Evolutionary conservation across 2,888 invertebrate genomes (phyloP), one percentile per base, ranked within the genome.

Genomic region (Apamea crenata): DNA sequence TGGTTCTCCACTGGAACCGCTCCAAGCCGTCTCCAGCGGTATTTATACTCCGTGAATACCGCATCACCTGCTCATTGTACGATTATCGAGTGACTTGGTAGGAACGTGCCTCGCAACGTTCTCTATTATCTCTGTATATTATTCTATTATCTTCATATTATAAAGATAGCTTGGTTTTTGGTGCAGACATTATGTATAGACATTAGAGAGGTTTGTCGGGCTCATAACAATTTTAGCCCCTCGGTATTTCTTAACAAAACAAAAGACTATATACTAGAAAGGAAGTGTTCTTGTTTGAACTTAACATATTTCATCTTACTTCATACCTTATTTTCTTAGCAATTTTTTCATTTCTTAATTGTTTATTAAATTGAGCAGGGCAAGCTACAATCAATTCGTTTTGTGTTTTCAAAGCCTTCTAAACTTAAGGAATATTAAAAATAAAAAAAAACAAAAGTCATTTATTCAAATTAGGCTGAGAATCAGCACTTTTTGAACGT

Each of bases 21-120:
- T 88, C 89, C 89, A 89, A 88, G 66, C 67, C 61, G 29, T 69
- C 36, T 87, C 88, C 89, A 87, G 82, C 53, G 68, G 69, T 87
- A 81, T 85, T 83, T 82, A 85, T 90, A 85, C 66, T 44, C 53
- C 50, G 63, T 36, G 67, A 68, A 78, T 29, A 80, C 66, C 47
- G 40, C 59, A 72, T 82, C 77, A 84, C 75, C 86, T 85, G 78
- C 63, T 81, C 59, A 77, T 81, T 70, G 36, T 83, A 75, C 74
- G 66, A 47, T n/a, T 47, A 69, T 56, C 44, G 18, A 68, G 74
- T 68, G 53, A 36, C 32, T 75, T 59, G 21, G 18, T 21, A 8
- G 21, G 7, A 50, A 44, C 53, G 21, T 12, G 12, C 14, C 14
- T 47, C 47, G 14, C 7, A 40, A 40, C 40, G 40, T 40, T 40